A percentile compares a stretch with the other conserved stretches of the same genome.
Conservation (phyloP, 2,888 invertebrate genomes). For the Chymomyza caudatula region DNA sequence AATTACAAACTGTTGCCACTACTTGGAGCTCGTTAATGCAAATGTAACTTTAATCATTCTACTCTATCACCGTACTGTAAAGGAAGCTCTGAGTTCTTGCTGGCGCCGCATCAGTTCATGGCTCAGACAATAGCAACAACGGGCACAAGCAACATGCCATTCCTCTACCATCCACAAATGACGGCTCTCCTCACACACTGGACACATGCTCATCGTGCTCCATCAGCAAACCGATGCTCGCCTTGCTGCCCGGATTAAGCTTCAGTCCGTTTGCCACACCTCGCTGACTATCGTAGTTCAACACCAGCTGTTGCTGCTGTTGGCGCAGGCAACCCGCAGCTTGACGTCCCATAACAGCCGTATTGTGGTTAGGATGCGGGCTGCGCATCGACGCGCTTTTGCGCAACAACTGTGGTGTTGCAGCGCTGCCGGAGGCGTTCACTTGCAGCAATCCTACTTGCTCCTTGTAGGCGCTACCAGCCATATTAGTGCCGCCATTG, state of each 20-base stretch:
- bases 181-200: slow-evolving; percentile 66
- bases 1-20: not conserved
- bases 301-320: slow-evolving; percentile 54
- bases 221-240: slow-evolving; percentile 18
- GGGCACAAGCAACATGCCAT: slow-evolving; percentile 54
- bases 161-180: slow-evolving; percentile 63
- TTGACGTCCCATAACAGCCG: slow-evolving; percentile 39
- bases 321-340: slow-evolving; percentile 47
- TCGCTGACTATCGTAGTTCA: slow-evolving; percentile 62
- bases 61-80: slow-evolving; percentile 27
- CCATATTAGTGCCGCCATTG: slow-evolving; percentile 42
- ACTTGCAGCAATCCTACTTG: slow-evolving; percentile 69
- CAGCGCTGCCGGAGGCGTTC: slow-evolving; percentile 13
- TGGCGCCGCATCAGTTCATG: slow-evolving; percentile 61
- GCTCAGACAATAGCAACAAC: slow-evolving; percentile 73
- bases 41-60: not conserved
- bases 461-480: slow-evolving; percentile 54
- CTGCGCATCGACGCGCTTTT: slow-evolving; percentile 61
- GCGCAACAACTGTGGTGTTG: slow-evolving; percentile 55
- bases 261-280: slow-evolving; percentile 58
- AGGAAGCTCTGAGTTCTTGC: slow-evolving; percentile 59
- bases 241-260: slow-evolving; percentile 15
- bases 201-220: slow-evolving; percentile 62
- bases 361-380: slow-evolving; percentile 47
- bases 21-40: not conserved